Evolutionary conservation across 2,113 vertebrate species (phyloP), one percentile per base, ranked within the genome.

Genomic region (Electrona antarctica): DNA sequence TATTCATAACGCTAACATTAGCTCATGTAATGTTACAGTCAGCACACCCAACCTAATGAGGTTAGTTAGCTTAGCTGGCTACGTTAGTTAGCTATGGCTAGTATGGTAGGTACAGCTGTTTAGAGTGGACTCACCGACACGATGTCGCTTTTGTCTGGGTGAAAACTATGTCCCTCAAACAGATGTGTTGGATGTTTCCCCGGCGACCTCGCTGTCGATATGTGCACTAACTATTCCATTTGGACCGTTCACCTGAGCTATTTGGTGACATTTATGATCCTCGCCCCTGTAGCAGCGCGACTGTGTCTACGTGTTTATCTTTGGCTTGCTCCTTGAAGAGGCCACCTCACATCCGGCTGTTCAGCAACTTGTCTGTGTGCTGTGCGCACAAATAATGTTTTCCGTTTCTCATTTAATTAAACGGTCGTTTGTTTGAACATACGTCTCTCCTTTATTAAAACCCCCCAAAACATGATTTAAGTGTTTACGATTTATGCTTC

Each of bases 331-430:
- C 81, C 54, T 51, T 29, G 71, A 55, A 52, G 75, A 52, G 77
- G 93, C 92, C 92, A 94, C 92, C 79, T 94, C 93, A 94, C 74
- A 85, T 94, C 94, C 94, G 93, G 88, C 62, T 69, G 6, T 8
- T 60, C 21, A 8, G 78, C 79, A 73, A 86, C 78, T 15, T 46
- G 29, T 2, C 33, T 46, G 29, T 0, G 59, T 75, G 84, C 74
- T 46, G 29, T 0, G 59, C 77, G 84, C 74, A 84, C 57, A 2
- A 51, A 10, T 7, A 51, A 54, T 60, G 64, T 41, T 41, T 41
- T 41, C 33, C 5, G 33, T 41, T 41, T 41, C 5, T 41, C 33
- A 6, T 41, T 21, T 21, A 21, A 21, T 21, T 21, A 21, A 21
- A 21, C 21, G 21, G 21, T 21, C 21, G 21, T 21, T 21, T 21